These are phyloP conservation scores for Scotopteryx bipunctaria DNA, from an alignment of 2,888 invertebrate species.

Conservation along the genomic window DNA sequence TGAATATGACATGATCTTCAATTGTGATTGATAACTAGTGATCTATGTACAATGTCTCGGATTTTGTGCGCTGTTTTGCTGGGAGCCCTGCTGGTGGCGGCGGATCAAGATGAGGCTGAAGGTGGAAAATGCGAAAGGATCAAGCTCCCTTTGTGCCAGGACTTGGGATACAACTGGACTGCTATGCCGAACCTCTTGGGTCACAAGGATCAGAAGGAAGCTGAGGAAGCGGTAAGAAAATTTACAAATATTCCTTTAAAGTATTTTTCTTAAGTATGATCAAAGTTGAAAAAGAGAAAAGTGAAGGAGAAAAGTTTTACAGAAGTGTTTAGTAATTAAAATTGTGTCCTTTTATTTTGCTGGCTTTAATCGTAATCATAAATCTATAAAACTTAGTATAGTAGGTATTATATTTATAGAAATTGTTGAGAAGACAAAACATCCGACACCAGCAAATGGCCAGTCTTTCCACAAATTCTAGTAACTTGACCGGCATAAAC, in stretches of 20 bases:
- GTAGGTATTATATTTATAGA: no score
- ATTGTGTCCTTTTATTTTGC: no score
- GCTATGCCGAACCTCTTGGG: constrained; percentile 94
- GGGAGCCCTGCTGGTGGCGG: constrained; percentile 66
- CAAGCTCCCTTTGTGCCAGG: constrained; percentile 90
- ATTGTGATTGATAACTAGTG: constrained; percentile 49
- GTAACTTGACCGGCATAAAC: no score
- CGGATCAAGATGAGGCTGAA: constrained; percentile 73
- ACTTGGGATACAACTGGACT: constrained; percentile 93
- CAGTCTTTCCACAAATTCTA: no score
- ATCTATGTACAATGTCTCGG: constrained; percentile 64
- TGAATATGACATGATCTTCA: constrained; percentile 59
- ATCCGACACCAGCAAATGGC: no score
- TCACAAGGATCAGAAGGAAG: constrained; percentile 91
- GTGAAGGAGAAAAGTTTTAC: no score
- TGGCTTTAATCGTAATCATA: no score
- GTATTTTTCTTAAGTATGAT: not conserved
- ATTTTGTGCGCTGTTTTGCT: constrained; percentile 66
- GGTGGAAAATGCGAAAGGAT: constrained; percentile 90
- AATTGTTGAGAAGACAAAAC: no score
- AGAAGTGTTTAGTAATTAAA: no score
- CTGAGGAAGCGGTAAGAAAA: constrained; percentile 90
- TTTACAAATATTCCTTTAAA: not conserved
- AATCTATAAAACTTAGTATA: no score
- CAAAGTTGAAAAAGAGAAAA: no score